Evolutionary conservation across 2,797 vertebrate species (phyloP), one percentile per base, ranked within the genome.

Genomic region (Phrynocephalus vlangalii): DNA sequence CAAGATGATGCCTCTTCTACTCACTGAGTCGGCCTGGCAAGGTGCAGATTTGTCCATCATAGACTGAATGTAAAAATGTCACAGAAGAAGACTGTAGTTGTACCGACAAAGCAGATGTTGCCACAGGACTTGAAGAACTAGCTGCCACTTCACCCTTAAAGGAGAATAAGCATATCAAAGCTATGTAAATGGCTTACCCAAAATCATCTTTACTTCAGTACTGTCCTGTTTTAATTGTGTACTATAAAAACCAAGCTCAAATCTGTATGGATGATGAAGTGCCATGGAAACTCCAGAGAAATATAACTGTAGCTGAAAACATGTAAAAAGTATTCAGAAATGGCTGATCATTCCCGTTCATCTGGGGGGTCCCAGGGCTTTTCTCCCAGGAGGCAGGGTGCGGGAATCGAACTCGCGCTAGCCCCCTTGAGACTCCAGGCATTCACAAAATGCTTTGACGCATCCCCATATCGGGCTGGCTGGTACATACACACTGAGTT

Each of bases 21-120:
- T 97, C 93, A 98, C 97, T 95, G 86, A 98, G 96, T 81, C 97
- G 95, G 94, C 98, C 98, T 16, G 98, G 98, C 73, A 98, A 96
- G 88, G 94, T 96, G 96, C 97, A 98, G 91, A 97, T 92, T 3
- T 97, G 97, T 3, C 96, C 96, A 48, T 95, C 89, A 10, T 85
- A 28, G 76, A 89, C 22, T 56, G 93, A 75, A 9, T 87, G 92
- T 68, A 94, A 0, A 1, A 70, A 81, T 83, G 77, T 15, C 28
- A 82, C 56, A 20, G 75, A 71, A 63, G 89, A 87, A 63, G 82
- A 30, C 86, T 66, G 94, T 56, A 78, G 28, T 0, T 24, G 82
- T 70, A 86, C 0, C 6, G 85, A 71, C 2, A 86, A n/a, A 0
- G 18, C 68, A 30, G 71, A 68, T 33, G 88, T 13, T n/a, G 56